A percentile compares a stretch with the other conserved stretches of the same genome.
phyloP scores from a whole-genome alignment of 2,888 invertebrate species.

The Formica aserva region DNA sequence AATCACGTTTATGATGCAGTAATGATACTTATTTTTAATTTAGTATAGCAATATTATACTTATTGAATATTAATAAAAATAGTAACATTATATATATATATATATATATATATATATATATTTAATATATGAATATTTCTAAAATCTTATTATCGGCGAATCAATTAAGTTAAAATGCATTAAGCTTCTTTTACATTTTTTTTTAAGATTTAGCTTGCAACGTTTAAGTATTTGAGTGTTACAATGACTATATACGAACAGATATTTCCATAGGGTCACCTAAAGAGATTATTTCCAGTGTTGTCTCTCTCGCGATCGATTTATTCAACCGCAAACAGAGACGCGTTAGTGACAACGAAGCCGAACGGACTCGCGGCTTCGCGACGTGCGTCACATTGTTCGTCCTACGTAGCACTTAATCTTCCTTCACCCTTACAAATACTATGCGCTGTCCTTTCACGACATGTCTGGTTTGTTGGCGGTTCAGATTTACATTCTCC shows the following conservation, averaged over 20 bases:
- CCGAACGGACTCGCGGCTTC: constrained; percentile 58
- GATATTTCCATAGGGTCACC: constrained; percentile 55
- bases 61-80: background rate
- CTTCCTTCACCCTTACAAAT: constrained; percentile 62
- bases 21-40: background rate
- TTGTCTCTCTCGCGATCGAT: constrained; percentile 67
- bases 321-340: constrained; percentile 67
- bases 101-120: no score
- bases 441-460: constrained; percentile 49
- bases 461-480: constrained; percentile 36
- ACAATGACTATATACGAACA: constrained; percentile 43
- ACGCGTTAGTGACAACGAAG: constrained; percentile 67
- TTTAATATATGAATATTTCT: background rate
- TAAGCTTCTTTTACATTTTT: background rate
- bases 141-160: background rate
- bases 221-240: background rate
- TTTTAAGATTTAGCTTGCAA: background rate
- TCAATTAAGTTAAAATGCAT: background rate
- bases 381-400: constrained; percentile 72
- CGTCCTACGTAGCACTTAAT: constrained; percentile 68
- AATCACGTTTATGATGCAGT: background rate
- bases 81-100: background rate
- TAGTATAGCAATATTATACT: background rate
- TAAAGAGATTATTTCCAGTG: constrained; percentile 46
- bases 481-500: constrained; percentile 55